phyloP scores from a whole-genome alignment of 2,888 invertebrate species.

The Eilema caniola region DNA sequence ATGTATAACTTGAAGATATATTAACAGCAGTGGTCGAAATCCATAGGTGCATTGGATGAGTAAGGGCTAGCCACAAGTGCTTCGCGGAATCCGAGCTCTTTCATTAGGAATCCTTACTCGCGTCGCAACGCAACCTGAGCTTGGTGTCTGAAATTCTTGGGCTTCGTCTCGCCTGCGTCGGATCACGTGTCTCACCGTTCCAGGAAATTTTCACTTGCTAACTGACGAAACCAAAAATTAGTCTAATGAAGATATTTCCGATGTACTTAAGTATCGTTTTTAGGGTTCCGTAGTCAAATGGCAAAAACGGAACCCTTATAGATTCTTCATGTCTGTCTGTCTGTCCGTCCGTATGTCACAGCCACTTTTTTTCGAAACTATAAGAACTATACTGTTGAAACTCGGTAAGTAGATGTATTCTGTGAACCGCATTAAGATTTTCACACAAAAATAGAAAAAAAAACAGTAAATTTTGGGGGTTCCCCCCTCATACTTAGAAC shows the following conservation, averaged over 20 bases:
- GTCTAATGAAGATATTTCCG: neutral
- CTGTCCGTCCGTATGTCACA: no score
- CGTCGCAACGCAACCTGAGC: slow-evolving; percentile 24
- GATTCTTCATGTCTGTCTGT: no score
- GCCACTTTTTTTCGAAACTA: no score
- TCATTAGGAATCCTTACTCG: slow-evolving; percentile 10
- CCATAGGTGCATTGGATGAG: neutral
- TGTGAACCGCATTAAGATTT: no score
- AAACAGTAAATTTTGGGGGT: no score
- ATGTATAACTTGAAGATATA: no score
- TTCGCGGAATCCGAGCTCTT: neutral
- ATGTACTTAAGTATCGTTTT: neutral
- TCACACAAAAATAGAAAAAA: no score
- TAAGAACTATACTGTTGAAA: no score
- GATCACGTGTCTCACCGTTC: slow-evolving; percentile 2
- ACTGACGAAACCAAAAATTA: neutral
- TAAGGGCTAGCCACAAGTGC: neutral
- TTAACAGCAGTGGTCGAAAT: neutral
- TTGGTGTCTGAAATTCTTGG: slow-evolving; percentile 20
- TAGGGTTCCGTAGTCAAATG: no score
- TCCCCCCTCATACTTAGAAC: no score
- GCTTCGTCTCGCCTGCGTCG: slow-evolving; percentile 31
- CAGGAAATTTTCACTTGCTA: neutral
- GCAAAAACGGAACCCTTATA: no score
- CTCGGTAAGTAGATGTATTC: no score